A percentile compares a stretch with the other conserved stretches of the same genome.
Conservation (phyloP, 2,797 vertebrate species). For the Ficedula albicollis region DNA sequence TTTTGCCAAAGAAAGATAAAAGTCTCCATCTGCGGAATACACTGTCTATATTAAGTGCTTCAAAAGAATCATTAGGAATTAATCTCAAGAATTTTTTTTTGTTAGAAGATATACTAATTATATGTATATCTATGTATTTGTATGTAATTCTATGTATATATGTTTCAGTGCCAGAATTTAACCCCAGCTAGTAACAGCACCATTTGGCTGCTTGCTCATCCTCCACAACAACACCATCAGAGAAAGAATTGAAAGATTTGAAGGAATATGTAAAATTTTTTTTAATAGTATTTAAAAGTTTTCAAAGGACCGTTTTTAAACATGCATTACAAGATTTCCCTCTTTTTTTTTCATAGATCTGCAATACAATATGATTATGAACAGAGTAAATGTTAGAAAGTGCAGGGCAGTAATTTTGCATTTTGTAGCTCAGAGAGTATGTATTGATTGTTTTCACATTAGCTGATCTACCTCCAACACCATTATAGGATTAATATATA, state of each 20-base stretch:
- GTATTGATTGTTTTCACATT: slow-evolving; percentile 3
- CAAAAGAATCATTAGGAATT: not conserved
- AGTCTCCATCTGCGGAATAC: not conserved
- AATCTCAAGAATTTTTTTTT: not conserved
- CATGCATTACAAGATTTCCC: not conserved
- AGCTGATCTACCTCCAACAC: not conserved
- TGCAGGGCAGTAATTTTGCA: not conserved
- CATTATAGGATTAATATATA: not conserved
- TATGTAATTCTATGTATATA: not conserved
- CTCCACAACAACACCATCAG: not conserved
- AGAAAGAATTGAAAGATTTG: not conserved
- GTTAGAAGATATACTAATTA: not conserved
- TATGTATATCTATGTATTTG: not conserved
- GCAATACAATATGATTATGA: not conserved
- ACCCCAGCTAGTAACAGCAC: not conserved
- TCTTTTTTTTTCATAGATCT: not conserved
- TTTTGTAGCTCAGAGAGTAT: not conserved
- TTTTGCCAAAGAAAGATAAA: not conserved
- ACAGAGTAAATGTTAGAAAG: not conserved
- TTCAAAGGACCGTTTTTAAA: not conserved
- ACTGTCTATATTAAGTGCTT: not conserved
- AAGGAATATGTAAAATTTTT: not conserved
- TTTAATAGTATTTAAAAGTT: not conserved
- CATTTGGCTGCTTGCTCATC: not conserved
- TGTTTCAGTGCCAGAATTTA: not conserved